phyloP scores from a whole-genome alignment of 53 echinoderm and acorn worm genomes.

The Glandiceps talaboti region DNA sequence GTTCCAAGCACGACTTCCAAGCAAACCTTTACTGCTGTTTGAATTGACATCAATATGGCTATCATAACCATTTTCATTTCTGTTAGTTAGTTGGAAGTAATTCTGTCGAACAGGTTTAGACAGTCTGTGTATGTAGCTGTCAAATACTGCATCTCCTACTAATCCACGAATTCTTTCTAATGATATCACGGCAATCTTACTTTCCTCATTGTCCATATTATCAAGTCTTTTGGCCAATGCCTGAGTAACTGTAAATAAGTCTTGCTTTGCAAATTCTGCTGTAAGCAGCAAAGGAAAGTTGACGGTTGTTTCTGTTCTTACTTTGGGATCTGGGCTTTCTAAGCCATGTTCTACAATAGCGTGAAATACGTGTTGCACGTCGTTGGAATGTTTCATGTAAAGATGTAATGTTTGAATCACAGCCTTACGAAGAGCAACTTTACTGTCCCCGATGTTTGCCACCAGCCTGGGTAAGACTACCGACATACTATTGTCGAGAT shows the following conservation, averaged over 20 bases:
- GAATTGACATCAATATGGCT: conserved; percentile 14
- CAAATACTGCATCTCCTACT: conserved; percentile 70
- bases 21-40: conserved; percentile 6
- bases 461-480: conserved; percentile 66
- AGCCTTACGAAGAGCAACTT: conserved; percentile 64
- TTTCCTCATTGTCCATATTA: conserved; percentile 40
- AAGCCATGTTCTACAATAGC: conserved; percentile 73
- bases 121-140: conserved; percentile 51
- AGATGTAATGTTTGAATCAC: conserved; percentile 79
- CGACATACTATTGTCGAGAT: conserved; percentile 84
- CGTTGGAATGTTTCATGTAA: conserved; percentile 79
- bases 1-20: neutral
- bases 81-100: conserved; percentile 44
- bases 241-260: conserved; percentile 63
- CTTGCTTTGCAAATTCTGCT: conserved; percentile 58
- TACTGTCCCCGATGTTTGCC: conserved; percentile 62
- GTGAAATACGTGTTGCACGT: conserved; percentile 65
- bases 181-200: conserved; percentile 43
- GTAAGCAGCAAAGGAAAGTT: conserved; percentile 78
- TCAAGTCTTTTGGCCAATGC: conserved; percentile 66
- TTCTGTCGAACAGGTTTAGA: conserved; percentile 37
- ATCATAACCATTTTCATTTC: conserved; percentile 24
- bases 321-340: conserved; percentile 65
- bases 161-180: conserved; percentile 57
- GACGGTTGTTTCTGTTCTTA: conserved; percentile 66